Evolutionary conservation across 1,140 invertebrate genomes (phyloP).

Genomic region (Bombyx mandarina): DNA sequence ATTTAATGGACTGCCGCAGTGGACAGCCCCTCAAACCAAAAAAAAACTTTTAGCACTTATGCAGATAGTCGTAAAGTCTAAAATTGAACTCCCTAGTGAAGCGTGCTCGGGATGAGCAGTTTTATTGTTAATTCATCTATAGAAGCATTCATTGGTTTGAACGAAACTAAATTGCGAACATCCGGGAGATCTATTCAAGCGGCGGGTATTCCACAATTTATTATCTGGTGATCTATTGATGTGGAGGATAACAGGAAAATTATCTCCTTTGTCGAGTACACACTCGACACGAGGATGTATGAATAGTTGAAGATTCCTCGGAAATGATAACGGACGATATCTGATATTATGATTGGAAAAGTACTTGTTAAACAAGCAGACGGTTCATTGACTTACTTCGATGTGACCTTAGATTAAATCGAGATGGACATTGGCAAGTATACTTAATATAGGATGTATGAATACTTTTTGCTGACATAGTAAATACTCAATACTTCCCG

Average conservation of each 20-base stretch:
- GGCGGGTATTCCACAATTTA: constrained; percentile 34
- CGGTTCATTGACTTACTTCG: too few species aligned
- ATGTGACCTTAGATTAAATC: too few species aligned
- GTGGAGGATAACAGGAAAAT: constrained; percentile 39
- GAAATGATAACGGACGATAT: too few species aligned
- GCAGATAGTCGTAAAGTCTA: background rate
- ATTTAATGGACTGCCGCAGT: constrained; percentile 65
- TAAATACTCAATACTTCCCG: too few species aligned
- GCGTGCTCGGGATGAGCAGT: constrained; percentile 53
- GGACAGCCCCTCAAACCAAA: constrained; percentile 27
- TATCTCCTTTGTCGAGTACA: background rate
- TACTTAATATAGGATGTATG: too few species aligned
- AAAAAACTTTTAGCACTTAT: constrained; percentile 12
- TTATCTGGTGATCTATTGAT: constrained; percentile 33
- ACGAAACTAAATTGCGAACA: constrained; percentile 63
- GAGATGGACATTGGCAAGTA: too few species aligned
- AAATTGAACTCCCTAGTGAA: constrained; percentile 1
- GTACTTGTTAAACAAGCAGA: too few species aligned
- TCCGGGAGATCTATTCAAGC: constrained; percentile 61
- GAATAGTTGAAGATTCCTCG: too few species aligned
- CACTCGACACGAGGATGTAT: too few species aligned
- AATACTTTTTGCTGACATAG: too few species aligned
- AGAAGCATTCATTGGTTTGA: constrained; percentile 55
- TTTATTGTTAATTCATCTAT: constrained; percentile 67
- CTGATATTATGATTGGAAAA: too few species aligned